These are phyloP conservation scores for Paguma larvata DNA, from an alignment of 2,797 vertebrate genomes.

Conservation along the genomic window DNA sequence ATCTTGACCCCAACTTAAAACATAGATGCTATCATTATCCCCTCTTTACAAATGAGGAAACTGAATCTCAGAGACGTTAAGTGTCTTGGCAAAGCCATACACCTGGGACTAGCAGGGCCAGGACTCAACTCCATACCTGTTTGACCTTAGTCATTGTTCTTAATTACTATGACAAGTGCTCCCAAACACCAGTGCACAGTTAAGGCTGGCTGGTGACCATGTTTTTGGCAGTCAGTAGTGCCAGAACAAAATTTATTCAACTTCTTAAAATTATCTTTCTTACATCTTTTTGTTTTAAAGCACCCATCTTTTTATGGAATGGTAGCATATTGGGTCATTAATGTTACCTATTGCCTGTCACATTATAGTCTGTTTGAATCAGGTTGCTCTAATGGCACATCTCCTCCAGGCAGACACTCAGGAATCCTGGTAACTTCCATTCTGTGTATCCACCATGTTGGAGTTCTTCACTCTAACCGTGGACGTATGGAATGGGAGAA, in stretches of 20 bases:
- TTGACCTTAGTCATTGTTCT: background rate
- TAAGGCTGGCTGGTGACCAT: background rate
- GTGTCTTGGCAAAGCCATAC: background rate
- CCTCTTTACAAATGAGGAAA: conserved; percentile 17
- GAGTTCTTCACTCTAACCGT: background rate
- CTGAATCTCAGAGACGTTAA: background rate
- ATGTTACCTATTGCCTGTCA: background rate
- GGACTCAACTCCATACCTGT: background rate
- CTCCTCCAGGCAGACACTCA: background rate
- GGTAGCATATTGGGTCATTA: background rate
- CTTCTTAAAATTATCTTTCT: background rate
- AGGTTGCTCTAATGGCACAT: background rate
- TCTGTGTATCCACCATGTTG: background rate
- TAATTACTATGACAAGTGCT: background rate
- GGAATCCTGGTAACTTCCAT: background rate
- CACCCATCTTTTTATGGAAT: background rate
- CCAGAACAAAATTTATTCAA: background rate
- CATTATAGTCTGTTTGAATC: background rate
- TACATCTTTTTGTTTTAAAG: background rate
- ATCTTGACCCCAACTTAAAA: background rate
- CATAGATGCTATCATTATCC: background rate
- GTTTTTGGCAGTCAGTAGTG: background rate
- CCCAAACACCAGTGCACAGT: background rate
- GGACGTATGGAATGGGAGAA: background rate
- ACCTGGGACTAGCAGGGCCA: background rate